These are phyloP conservation scores for Gymnodraco acuticeps DNA, from an alignment of 2,797 vertebrate genomes.

Conservation along the genomic window DNA sequence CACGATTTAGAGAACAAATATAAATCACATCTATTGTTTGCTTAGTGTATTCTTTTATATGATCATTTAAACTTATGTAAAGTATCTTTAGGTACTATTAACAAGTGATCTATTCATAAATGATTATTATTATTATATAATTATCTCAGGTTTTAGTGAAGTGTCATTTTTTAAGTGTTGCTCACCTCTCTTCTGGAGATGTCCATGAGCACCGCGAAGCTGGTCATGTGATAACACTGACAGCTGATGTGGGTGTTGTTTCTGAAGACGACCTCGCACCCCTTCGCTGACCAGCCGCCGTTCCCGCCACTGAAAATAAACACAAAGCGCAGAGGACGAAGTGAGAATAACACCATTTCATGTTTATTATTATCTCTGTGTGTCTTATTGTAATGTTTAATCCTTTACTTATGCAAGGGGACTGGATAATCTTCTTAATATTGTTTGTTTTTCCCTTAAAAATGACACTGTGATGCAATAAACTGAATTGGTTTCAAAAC, in stretches of 20 bases:
- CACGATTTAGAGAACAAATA: background rate
- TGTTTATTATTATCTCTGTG: background rate
- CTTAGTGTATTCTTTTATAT: background rate
- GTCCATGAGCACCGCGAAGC: slow-evolving; percentile 97
- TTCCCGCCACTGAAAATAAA: slow-evolving; percentile 77
- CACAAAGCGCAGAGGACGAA: background rate
- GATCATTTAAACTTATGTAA: background rate
- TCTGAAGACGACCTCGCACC: slow-evolving; percentile 93
- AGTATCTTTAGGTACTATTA: background rate
- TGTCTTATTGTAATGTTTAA: background rate
- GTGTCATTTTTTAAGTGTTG: accelerated
- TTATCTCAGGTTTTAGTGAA: accelerated
- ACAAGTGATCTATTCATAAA: background rate
- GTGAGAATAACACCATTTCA: background rate
- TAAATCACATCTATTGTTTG: too few species aligned
- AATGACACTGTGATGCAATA: too few species aligned
- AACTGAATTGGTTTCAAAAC: too few species aligned
- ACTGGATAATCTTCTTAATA: too few species aligned
- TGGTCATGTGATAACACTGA: slow-evolving; percentile 97
- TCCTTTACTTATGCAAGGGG: too few species aligned
- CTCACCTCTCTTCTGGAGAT: slow-evolving; percentile 93
- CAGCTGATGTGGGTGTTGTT: slow-evolving; percentile 95
- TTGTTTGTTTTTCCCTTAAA: too few species aligned
- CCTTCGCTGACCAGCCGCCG: slow-evolving; percentile 94
- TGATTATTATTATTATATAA: background rate